Percentiles rank a stretch among this genome's conserved stretches.
Conservation (phyloP, 2,888 invertebrate genomes). For the Drosophila aldrichi region DNA sequence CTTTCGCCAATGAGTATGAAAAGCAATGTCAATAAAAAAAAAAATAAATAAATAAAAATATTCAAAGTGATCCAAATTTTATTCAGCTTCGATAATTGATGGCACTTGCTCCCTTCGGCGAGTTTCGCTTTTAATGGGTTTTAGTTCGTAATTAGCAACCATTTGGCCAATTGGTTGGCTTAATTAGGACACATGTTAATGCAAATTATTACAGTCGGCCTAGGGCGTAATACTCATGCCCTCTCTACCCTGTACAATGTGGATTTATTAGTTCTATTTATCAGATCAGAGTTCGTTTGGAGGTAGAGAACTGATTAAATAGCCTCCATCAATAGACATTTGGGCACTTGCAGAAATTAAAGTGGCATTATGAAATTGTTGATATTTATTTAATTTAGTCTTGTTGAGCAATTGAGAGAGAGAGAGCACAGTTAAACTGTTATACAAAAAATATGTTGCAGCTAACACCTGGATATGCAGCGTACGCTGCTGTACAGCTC, state of each 20-base stretch:
- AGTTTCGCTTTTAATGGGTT: constrained; percentile 28
- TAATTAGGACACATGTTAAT: constrained; percentile 20
- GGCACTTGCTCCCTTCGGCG: constrained; percentile 11
- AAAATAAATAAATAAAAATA: neutral
- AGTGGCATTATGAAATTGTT: too few species aligned
- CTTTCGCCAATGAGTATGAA: too few species aligned
- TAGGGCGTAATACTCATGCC: neutral
- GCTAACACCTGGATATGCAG: neutral
- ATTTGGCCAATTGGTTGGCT: constrained; percentile 30
- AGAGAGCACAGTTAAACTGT: constrained; percentile 5
- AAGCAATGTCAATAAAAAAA: neutral
- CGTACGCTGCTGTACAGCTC: neutral
- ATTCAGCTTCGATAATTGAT: constrained; percentile 15
- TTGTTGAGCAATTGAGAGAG: too few species aligned
- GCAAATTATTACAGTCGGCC: neutral
- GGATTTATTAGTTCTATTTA: neutral
- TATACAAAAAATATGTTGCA: neutral
- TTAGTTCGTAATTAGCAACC: constrained; percentile 48
- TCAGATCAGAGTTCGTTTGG: neutral
- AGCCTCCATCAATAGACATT: too few species aligned
- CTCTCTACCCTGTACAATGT: too few species aligned
- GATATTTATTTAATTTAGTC: too few species aligned
- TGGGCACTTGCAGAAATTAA: too few species aligned
- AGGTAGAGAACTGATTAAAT: too few species aligned
- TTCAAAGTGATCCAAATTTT: constrained; percentile 1